Conservation (phyloP, 2,888 invertebrate species). For the Ditula angustiorana region DNA sequence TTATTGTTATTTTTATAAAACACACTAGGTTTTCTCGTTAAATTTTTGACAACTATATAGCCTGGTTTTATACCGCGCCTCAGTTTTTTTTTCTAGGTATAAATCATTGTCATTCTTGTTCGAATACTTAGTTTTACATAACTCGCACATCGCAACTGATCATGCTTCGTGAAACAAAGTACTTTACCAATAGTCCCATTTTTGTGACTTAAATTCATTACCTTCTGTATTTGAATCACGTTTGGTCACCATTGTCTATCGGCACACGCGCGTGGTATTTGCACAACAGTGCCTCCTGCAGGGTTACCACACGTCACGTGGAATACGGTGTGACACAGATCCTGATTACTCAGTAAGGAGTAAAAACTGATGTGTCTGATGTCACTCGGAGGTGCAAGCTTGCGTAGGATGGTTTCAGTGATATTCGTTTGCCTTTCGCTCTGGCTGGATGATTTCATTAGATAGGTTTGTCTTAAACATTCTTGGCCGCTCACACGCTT, state of each 20-base stretch:
- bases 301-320: conserved; percentile 14
- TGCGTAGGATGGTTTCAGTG: too few relatives aligned
- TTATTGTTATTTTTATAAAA: too few relatives aligned
- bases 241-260: conserved; percentile 32
- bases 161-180: conserved; percentile 11
- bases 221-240: conserved; percentile 31
- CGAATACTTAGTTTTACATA: neutral
- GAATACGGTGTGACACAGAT: neutral
- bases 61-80: too few relatives aligned
- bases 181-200: conserved; percentile 14
- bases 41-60: too few relatives aligned
- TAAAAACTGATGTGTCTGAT: too few relatives aligned
- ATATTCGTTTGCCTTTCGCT: too few relatives aligned
- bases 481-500: too few relatives aligned
- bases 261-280: conserved; percentile 22
- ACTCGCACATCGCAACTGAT: conserved; percentile 3
- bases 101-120: conserved; percentile 3
- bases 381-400: too few relatives aligned
- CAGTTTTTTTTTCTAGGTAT: neutral
- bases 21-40: too few relatives aligned
- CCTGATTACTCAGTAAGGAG: too few relatives aligned
- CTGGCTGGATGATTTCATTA: too few relatives aligned
- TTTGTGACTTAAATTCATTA: conserved; percentile 21
- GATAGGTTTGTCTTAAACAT: too few relatives aligned
- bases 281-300: conserved; percentile 24